Evolutionary conservation across 1,140 invertebrate genomes (phyloP), one percentile per base, ranked within the genome.

Genomic region (Eumaeus atala): DNA sequence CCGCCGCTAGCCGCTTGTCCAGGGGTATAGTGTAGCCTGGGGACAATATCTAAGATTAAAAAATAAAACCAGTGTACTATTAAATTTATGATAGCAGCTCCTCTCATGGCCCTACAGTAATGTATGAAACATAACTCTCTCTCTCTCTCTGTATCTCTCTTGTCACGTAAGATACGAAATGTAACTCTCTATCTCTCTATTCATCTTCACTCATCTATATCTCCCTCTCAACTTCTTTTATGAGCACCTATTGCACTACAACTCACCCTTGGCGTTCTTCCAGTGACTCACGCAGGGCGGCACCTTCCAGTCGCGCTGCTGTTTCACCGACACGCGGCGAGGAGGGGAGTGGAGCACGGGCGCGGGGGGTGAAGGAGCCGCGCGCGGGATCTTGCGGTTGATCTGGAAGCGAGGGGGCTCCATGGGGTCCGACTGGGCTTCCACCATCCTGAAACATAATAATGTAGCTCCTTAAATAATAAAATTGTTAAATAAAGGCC

Each of bases 221-320:
- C n/a, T n/a, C n/a, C n/a, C n/a, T n/a, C n/a, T n/a, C n/a, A n/a
- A n/a, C n/a, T n/a, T n/a, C n/a, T 33, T 1, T 14, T 54, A n/a
- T 48, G 16, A 34, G 21, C 21, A 3, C 21, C 21, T 28, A 28
- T 2, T 3, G 21, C n/a, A 28, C 21, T 28, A 28, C 21, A 28
- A 48, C 28, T 66, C 61, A 87, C 91, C 96, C 91, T 97, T 99
- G 2, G 97, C 95, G 81, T 99, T 99, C 87, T 99, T 99, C 98
- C 98, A 99, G 76, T 99, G 99, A 10, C 96, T 98, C 62, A 99
- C 98, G 76, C 98, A 99, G 0, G 98, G 98, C 12, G 98, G 98
- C 67, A 99, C 99, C 88, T 99, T 99, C 98, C 98, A 99, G 85
- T 99, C 98, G 62, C 98, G 95, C 78, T 99, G 98, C 82, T 99